Evolutionary conservation across 1,140 invertebrate species (phyloP).

Genomic region (Drosophila burlai): DNA sequence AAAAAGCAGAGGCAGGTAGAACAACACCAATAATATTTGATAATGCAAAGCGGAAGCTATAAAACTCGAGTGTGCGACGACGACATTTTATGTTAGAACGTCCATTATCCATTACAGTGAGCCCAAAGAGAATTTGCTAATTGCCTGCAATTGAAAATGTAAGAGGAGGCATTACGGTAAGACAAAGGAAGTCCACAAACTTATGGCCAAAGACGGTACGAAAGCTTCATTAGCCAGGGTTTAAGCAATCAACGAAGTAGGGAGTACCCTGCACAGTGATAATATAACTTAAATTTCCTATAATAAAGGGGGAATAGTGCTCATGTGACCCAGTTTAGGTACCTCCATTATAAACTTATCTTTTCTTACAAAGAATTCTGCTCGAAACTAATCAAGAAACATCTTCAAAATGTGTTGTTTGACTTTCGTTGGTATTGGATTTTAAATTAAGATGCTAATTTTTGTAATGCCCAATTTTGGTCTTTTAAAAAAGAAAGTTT

Average conservation of each 20-base stretch:
- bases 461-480: not conserved
- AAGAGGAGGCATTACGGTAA: constrained; percentile 9
- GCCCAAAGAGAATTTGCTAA: constrained; percentile 68
- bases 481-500: constrained; percentile 16
- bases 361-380: not conserved
- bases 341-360: not conserved
- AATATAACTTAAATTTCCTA: not conserved
- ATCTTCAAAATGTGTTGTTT: not conserved
- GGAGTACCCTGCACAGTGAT: constrained; percentile 1
- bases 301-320: not conserved
- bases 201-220: constrained; percentile 7
- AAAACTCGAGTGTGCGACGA: constrained; percentile 56
- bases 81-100: constrained; percentile 46
- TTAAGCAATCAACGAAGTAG: constrained; percentile 6
- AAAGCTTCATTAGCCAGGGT: constrained; percentile 51
- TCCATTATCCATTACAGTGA: constrained; percentile 22
- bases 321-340: not conserved
- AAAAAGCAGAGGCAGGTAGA: constrained; percentile 32
- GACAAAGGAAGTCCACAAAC: constrained; percentile 17
- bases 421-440: not conserved
- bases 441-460: constrained; percentile 8
- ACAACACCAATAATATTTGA: constrained; percentile 77
- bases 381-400: not conserved
- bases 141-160: constrained; percentile 69
- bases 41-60: constrained; percentile 81